A percentile compares a stretch with the other conserved stretches of the same genome.
Evolutionary conservation across 2,797 vertebrate genomes (phyloP).

Genomic region (Monodelphis domestica): DNA sequence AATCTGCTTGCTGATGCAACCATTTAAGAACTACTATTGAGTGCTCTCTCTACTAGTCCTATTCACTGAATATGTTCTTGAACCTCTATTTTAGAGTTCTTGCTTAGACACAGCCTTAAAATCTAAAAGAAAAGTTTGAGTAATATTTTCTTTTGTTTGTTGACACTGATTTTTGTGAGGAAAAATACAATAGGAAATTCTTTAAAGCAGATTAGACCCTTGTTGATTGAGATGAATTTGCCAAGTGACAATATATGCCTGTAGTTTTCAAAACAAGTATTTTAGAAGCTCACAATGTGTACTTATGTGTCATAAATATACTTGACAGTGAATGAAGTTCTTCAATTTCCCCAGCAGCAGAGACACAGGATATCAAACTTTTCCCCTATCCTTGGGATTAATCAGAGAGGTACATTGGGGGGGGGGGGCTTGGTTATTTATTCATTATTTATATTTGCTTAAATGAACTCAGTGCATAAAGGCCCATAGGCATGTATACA

Average conservation of each 20-base stretch:
- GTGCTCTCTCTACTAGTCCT: neutral
- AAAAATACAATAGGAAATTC: neutral
- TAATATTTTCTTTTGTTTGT: neutral
- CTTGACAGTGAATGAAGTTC: conserved; percentile 19
- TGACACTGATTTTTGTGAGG: neutral
- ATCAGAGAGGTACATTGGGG: conserved; percentile 57
- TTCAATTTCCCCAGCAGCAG: neutral
- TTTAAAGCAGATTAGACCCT: neutral
- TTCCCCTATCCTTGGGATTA: conserved; percentile 43
- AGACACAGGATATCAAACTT: conserved; percentile 42
- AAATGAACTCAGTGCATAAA: conserved; percentile 67
- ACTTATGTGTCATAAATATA: conserved; percentile 28
- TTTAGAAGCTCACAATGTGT: neutral
- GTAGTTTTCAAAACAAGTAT: conserved; percentile 2
- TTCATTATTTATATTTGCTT: conserved; percentile 72
- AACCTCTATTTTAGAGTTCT: neutral
- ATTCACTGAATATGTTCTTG: neutral
- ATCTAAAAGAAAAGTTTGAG: neutral
- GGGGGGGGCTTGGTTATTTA: conserved; percentile 53
- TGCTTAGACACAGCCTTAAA: conserved; percentile 1
- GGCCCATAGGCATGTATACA: conserved; percentile 63
- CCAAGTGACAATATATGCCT: conserved; percentile 40
- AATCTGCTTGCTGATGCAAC: neutral
- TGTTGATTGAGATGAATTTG: conserved; percentile 48
- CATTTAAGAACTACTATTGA: neutral